Evolutionary conservation across 2,113 vertebrate species (phyloP).

Genomic region (Psilopogon haemacephalus): DNA sequence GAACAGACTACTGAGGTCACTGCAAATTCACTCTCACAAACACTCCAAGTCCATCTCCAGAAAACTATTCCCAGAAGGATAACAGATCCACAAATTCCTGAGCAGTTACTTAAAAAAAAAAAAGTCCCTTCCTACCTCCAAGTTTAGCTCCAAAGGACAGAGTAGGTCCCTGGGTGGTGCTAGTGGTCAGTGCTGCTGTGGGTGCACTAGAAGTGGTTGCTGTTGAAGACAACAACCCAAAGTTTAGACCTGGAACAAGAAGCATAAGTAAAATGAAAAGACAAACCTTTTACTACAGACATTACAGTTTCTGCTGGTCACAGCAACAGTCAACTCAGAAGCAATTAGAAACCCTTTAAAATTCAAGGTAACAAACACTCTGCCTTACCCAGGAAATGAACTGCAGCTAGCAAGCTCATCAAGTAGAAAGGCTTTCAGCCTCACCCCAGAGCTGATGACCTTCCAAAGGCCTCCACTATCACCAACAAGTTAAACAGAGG

Average conservation of each 20-base stretch:
- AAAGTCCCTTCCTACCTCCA: slow-evolving; percentile 57
- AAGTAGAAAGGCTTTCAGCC: too few species aligned
- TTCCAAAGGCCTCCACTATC: neutral
- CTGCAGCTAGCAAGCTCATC: neutral
- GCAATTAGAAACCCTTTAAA: too few species aligned
- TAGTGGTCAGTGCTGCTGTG: neutral
- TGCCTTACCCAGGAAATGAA: neutral
- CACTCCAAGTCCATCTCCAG: neutral
- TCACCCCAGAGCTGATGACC: neutral
- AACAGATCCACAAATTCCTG: too few species aligned
- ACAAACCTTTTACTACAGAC: neutral
- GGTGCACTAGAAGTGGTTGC: neutral
- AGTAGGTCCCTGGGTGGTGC: slow-evolving; percentile 51
- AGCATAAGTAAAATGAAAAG: neutral
- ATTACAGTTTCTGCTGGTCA: neutral
- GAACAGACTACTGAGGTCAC: neutral
- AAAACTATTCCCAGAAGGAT: neutral
- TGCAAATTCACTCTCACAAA: neutral
- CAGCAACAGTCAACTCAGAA: neutral
- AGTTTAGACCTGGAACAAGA: slow-evolving; percentile 39
- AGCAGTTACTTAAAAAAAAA: neutral
- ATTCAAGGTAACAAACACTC: neutral
- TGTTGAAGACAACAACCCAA: slow-evolving; percentile 7
- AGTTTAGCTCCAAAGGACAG: slow-evolving; percentile 82
- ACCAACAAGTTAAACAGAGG: neutral